Percentiles rank a stretch among this genome's conserved stretches.
phyloP scores from a whole-genome alignment of 2,113 vertebrate genomes.

The Okapia johnstoni region DNA sequence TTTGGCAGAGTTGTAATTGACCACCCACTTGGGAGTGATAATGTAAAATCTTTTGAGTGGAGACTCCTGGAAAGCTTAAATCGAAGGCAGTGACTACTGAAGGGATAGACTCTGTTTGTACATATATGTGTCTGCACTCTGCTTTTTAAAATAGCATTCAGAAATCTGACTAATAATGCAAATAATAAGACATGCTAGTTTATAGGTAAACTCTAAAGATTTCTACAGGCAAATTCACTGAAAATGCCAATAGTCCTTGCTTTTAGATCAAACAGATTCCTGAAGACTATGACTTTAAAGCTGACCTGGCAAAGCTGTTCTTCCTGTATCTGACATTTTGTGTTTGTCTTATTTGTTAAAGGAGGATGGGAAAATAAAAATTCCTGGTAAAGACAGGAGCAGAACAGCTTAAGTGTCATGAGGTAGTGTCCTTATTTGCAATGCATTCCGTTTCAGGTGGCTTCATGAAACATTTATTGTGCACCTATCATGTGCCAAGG shows the following conservation, averaged over 20 bases:
- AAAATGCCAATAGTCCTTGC: neutral
- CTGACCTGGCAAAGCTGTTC: neutral
- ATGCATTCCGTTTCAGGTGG: neutral
- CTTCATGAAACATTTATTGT: conserved; percentile 2
- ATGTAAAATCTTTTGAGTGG: neutral
- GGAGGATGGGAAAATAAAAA: neutral
- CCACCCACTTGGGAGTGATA: neutral
- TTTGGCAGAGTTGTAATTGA: conserved; percentile 50
- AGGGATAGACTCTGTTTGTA: neutral
- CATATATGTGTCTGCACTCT: neutral
- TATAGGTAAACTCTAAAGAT: conserved; percentile 40
- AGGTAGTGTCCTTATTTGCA: neutral
- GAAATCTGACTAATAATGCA: conserved; percentile 18
- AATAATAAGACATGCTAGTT: conserved; percentile 2
- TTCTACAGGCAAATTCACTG: conserved; percentile 27
- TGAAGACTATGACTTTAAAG: neutral
- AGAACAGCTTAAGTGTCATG: neutral
- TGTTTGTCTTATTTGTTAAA: neutral
- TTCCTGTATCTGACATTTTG: neutral
- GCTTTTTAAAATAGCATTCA: neutral
- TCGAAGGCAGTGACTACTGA: neutral
- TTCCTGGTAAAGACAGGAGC: neutral
- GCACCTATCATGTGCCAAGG: neutral
- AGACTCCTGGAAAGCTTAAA: conserved; percentile 47
- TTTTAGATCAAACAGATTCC: conserved; percentile 15